Evolutionary conservation across 2,113 vertebrate genomes (phyloP), one percentile per base, ranked within the genome.

Genomic region (Eclectus roratus): DNA sequence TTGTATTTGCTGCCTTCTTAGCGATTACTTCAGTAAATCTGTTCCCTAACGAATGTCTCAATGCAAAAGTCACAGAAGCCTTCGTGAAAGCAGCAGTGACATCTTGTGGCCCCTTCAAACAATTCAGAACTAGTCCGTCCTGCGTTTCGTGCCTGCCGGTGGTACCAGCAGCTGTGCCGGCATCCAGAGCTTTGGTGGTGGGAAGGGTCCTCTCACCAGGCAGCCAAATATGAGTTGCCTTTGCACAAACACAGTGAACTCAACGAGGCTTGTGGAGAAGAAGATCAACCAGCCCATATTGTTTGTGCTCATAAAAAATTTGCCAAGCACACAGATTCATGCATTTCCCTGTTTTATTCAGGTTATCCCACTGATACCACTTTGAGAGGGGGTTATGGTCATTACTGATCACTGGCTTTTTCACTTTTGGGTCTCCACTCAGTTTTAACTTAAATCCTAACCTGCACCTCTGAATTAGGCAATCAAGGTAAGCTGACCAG

Each of bases 31-130:
- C 33, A 12, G 65, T 20, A n/a, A 53, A 33, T 66, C 39, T 25
- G 3, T 5, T 55, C 4, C 0, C n/a, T 20, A 4, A 6, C 0
- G 3, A 19, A 17, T 3, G 14, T 1, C 49, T 64, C 29, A 0
- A 0, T 25, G 53, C n/a, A 65, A 3, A 39, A 90, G 47, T 14
- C 10, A 2, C 7, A 13, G 49, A 28, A 79, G 25, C 20, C 35
- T 89, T 37, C 0, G 1, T 50, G 68, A 53, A 73, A 79, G 95
- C 95, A 91, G 91, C 93, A 95, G 80, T 96, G 97, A 96, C 94
- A 95, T 80, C 97, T 93, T 76, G 97, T 93, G 96, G 97, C 5
- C 65, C 39, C 15, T 88, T 80, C 25, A 21, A 17, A 24, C 24
- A 69, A 27, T 63, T 23, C 44, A 2, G 1, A 14, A 16, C 73